A percentile compares a stretch with the other conserved stretches of the same genome.
Evolutionary conservation across 2,888 invertebrate species (phyloP).

Genomic region (Oscheius sp.): DNA sequence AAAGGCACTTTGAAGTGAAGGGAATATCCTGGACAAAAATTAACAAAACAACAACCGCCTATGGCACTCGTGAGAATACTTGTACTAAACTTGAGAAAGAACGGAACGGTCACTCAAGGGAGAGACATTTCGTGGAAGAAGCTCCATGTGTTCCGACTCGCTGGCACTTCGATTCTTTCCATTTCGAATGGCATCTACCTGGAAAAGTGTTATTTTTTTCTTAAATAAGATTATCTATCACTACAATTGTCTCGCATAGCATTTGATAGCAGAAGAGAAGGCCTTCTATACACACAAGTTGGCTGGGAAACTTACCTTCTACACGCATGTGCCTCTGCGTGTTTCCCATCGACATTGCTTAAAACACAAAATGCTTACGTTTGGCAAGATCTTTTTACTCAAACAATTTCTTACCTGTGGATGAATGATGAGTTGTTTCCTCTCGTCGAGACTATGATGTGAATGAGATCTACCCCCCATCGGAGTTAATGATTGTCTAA

Average conservation of each 20-base stretch:
- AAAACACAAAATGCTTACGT: neutral
- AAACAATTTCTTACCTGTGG: conserved; percentile 16
- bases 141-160: conserved; percentile 25
- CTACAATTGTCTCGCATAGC: too few species aligned
- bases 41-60: neutral
- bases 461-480: neutral
- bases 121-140: conserved; percentile 20
- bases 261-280: neutral
- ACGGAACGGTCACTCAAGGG: conserved; percentile 26
- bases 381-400: neutral
- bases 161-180: conserved; percentile 20
- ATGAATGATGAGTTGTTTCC: conserved; percentile 7
- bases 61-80: neutral
- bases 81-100: conserved; percentile 24
- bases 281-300: neutral
- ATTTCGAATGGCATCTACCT: conserved; percentile 22
- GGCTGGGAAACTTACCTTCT: neutral
- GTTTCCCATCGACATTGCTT: conserved; percentile 7
- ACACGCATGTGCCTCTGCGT: conserved; percentile 21
- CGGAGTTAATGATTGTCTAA: too few species aligned
- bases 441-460: conserved; percentile 10
- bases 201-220: neutral
- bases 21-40: neutral
- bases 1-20: neutral
- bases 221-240: too few species aligned